A percentile compares a stretch with the other conserved stretches of the same genome.
Evolutionary conservation across 2,797 vertebrate species (phyloP).

Genomic region (Dallia pectoralis): DNA sequence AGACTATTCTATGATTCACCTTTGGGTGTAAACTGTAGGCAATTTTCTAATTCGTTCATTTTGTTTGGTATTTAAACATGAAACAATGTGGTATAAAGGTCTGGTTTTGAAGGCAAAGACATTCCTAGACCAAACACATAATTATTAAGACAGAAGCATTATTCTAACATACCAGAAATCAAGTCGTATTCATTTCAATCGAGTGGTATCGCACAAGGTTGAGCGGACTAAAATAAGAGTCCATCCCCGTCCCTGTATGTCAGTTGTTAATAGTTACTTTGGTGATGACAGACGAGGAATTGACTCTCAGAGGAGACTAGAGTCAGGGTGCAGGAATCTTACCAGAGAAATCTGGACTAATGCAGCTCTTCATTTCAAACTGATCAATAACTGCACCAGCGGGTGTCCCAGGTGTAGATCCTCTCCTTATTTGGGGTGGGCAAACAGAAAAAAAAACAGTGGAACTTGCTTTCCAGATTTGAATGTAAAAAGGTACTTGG

Average conservation of each 20-base stretch:
- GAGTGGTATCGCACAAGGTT: conserved; percentile 49
- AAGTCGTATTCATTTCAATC: conserved; percentile 50
- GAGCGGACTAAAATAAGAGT: conserved; percentile 17
- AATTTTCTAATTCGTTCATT: too few species aligned
- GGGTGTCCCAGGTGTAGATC: neutral
- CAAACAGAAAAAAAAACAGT: neutral
- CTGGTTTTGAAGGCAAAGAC: neutral
- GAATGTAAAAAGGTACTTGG: neutral
- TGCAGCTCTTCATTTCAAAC: neutral
- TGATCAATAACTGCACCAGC: neutral
- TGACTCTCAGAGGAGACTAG: conserved; percentile 52
- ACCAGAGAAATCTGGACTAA: neutral
- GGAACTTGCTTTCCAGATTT: neutral
- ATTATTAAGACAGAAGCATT: conserved; percentile 63
- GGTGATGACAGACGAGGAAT: conserved; percentile 62
- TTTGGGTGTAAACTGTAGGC: too few species aligned
- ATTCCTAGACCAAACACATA: conserved; percentile 64
- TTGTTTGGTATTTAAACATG: too few species aligned
- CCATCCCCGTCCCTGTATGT: conserved; percentile 58
- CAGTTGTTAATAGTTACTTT: conserved; percentile 62
- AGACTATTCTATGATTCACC: too few species aligned
- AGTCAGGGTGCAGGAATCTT: neutral
- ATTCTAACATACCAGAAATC: conserved; percentile 59
- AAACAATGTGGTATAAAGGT: too few species aligned
- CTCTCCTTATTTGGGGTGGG: neutral